Base-by-base conservation (phyloP, 2,113 vertebrate genomes). In the Polypterus senegalus region DNA sequence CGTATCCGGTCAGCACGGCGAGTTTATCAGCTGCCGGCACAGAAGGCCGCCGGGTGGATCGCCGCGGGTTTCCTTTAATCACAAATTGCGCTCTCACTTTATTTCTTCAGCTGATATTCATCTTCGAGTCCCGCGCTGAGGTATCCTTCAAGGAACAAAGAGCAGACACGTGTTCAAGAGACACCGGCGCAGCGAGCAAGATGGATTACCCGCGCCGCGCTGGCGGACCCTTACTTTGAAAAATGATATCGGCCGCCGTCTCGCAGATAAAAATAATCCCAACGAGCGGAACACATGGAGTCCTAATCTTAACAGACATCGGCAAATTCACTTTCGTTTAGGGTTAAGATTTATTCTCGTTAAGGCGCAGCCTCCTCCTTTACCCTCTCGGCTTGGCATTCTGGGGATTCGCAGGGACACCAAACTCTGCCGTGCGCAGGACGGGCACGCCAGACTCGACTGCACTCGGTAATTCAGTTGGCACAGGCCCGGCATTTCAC, bases 201-300 rank as follows among this genome's bases (percentile, higher is more conserved):
- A 85, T 84, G 79, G 81, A 88, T 86, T 81, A 83, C 82, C 73
- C 68, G 59, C 82, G 80, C 82, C 85, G 80, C 51, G 73, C 79
- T 74, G 73, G 80, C 72, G 48, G 67, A 84, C 80, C 83, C 77
- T 74, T 74, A 71, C 77, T 83, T 81, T 86, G 83, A 88, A 79
- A 84, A 83, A 86, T 79, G 75, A 81, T 81, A 81, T 81, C 77
- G 74, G 73, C 76, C 67, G 65, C 67, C 63, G 74, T 79, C 71
- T 71, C 63, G 3, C 63, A 74, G 80, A 86, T 84, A 85, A 84
- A 83, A 79, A 82, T 81, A 81, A 84, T 84, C 78, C 80, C 64
- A 4, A 63, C 4, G 54, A 73, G 71, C 65, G 63, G 64, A 52
- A 74, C 74, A 71, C 60, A 73, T 60, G 73, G 73, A 61, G 70